phyloP scores from a whole-genome alignment of 2,797 vertebrate species.

The Anomalospiza imberbis region DNA sequence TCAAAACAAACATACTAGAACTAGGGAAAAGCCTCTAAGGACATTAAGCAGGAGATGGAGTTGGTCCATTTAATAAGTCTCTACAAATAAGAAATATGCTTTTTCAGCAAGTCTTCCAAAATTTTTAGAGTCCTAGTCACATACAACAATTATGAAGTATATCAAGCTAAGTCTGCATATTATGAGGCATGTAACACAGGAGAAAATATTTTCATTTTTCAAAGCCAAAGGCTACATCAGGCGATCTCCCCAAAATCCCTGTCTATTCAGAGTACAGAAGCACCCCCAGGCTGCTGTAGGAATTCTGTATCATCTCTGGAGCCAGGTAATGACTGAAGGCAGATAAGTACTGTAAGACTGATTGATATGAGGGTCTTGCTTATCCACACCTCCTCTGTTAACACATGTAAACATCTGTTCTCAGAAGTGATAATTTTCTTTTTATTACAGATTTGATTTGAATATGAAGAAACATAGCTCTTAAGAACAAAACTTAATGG shows the following conservation, averaged over 20 bases:
- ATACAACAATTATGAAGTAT: not conserved
- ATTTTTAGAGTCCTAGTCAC: not conserved
- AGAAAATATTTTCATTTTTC: not conserved
- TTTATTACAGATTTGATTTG: not conserved
- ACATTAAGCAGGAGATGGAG: not conserved
- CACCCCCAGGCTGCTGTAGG: slow-evolving; percentile 6
- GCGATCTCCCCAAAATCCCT: not conserved
- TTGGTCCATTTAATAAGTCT: not conserved
- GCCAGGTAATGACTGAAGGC: not conserved
- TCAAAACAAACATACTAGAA: not conserved
- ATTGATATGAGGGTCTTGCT: not conserved
- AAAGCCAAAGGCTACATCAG: not conserved
- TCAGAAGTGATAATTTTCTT: not conserved
- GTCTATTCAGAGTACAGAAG: not conserved
- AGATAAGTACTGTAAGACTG: not conserved
- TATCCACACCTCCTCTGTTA: not conserved
- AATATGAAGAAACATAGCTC: not conserved
- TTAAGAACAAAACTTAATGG: not conserved
- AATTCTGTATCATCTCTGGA: slow-evolving; percentile 21
- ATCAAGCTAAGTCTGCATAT: not conserved
- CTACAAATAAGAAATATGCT: not conserved
- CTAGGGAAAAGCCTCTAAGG: not conserved
- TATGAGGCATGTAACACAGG: not conserved
- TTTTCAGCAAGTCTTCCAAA: not conserved
- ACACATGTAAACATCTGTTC: not conserved